Base-by-base conservation (phyloP, 2,113 vertebrate species). In the Silurus glanis region DNA sequence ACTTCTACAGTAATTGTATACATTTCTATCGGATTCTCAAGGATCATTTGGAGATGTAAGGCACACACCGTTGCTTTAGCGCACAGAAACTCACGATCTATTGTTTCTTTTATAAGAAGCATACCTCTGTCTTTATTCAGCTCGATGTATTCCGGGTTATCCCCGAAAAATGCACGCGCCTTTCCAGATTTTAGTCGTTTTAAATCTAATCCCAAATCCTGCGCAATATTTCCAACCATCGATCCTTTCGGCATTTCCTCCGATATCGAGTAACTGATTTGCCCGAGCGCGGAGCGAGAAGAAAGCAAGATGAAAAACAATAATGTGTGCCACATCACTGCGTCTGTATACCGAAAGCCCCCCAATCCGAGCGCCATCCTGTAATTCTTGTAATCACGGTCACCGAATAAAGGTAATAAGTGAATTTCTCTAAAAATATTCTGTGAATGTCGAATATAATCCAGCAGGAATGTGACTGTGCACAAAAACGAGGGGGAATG, bases 231-330 rank as follows among this genome's bases (percentile, higher is more conserved):
- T 62, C 94, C 94, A 37, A 94, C 84, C 3, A 94, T 90, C 16
- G 92, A 93, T 5, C 92, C 93, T 87, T 83, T 93, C 6, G 91
- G 74, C 84, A 94, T 45, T 89, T 95, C 94, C 85, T 95, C 94
- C 0, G 89, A 83, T 51, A 90, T 84, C 2, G 88, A 86, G 71
- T 90, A 90, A 17, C 88, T 90, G 76, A 90, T 71, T 64, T 90
- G 89, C 7, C 83, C 88, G 45, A 9, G 16, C 55, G 61, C 86
- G 25, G 58, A 79, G 56, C 21, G 62, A 62, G 53, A 80, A 58
- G 23, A 86, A 55, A 89, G 28, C 4, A 87, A 6, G 3, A 62
- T 91, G 28, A 53, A 19, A 59, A 85, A 69, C 83, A 85, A 49
- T 28, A 85, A 59, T 37, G 76, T 47, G 25, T 78, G 80, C 83